A percentile compares a stretch with the other conserved stretches of the same genome.
These are phyloP conservation scores for Elegia similella DNA, from an alignment of 2,888 invertebrate species.

Conservation along the genomic window DNA sequence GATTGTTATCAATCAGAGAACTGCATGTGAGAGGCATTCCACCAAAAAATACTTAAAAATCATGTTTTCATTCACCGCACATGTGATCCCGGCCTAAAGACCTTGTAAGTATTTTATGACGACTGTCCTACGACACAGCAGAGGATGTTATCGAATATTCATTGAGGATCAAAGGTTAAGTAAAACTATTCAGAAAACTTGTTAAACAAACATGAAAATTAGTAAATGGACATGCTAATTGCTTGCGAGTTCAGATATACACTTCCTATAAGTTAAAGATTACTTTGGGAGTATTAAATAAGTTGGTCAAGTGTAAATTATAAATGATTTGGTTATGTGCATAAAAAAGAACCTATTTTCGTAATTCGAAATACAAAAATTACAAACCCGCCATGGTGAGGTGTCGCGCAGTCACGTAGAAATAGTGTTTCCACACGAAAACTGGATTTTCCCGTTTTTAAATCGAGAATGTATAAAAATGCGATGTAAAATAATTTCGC, in stretches of 20 bases:
- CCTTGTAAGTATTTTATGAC: conserved; percentile 5
- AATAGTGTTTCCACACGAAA: conserved; percentile 22
- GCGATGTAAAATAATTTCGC: conserved; percentile 13
- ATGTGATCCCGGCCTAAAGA: neutral
- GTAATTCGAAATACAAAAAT: conserved; percentile 26
- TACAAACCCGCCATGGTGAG: conserved; percentile 60
- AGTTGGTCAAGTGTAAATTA: neutral
- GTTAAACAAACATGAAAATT: conserved; percentile 19
- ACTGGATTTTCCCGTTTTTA: conserved; percentile 4
- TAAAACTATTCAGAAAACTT: conserved; percentile 18
- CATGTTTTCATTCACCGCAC: neutral
- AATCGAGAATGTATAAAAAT: conserved; percentile 19
- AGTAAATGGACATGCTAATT: neutral
- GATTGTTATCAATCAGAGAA: too few species aligned
- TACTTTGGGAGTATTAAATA: neutral
- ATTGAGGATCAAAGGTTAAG: conserved; percentile 37
- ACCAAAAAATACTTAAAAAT: neutral
- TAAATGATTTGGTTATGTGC: neutral
- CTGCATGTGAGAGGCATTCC: too few species aligned
- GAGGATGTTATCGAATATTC: conserved; percentile 22
- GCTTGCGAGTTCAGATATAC: neutral
- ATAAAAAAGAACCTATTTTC: conserved; percentile 19
- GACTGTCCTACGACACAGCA: neutral
- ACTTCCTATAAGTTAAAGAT: neutral
- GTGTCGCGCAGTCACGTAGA: conserved; percentile 43